Conservation (phyloP, 2,888 invertebrate species). For the Cephus rjabovi region DNA sequence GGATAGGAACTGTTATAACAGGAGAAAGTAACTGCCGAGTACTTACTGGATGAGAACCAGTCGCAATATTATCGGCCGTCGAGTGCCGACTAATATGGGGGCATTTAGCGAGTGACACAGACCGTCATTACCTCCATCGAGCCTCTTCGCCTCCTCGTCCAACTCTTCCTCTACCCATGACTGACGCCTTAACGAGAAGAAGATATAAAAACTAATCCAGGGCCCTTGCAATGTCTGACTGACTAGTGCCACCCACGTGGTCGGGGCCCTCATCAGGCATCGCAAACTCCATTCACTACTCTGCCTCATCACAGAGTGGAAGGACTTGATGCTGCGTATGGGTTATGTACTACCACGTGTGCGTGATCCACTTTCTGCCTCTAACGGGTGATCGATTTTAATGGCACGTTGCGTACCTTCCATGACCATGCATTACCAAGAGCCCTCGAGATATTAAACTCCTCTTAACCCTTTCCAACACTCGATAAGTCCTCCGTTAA, state of each 20-base stretch:
- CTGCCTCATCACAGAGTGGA: neutral
- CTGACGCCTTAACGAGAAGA: conserved; percentile 25
- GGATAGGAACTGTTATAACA: neutral
- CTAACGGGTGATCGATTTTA: neutral
- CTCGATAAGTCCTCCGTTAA: neutral
- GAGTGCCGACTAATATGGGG: conserved; percentile 33
- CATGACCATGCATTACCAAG: neutral
- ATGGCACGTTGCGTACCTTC: neutral
- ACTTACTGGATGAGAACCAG: conserved; percentile 27
- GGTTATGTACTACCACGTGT: neutral
- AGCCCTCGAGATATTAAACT: neutral
- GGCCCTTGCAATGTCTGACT: conserved; percentile 31
- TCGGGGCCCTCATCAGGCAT: neutral
- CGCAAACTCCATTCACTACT: neutral
- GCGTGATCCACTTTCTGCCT: neutral
- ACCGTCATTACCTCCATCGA: conserved; percentile 32
- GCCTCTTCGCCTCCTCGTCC: conserved; percentile 17
- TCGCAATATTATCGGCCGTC: conserved; percentile 26
- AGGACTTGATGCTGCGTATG: neutral
- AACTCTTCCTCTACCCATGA: conserved; percentile 1
- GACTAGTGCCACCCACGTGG: conserved; percentile 48
- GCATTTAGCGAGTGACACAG: conserved; percentile 34
- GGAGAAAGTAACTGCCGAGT: neutral
- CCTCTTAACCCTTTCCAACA: neutral
- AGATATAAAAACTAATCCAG: conserved; percentile 40